Percentiles rank a stretch among this genome's conserved stretches.
phyloP scores from a whole-genome alignment of 2,888 invertebrate species.

The Neocrepidodera transversa region DNA sequence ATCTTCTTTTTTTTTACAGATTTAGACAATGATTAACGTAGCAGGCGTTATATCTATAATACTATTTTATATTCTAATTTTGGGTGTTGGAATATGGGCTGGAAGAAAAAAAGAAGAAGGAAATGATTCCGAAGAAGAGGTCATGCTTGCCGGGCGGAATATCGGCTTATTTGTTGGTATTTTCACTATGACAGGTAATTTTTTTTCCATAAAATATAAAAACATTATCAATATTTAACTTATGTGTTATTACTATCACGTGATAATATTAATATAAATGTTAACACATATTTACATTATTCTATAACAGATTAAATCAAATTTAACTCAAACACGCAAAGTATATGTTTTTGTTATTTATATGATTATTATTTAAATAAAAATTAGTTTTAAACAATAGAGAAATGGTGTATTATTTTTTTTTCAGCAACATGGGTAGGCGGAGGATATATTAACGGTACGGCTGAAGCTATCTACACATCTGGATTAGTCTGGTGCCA shows the following conservation, averaged over 20 bases:
- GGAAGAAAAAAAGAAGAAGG: constrained; percentile 89
- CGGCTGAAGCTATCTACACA: constrained; percentile 95
- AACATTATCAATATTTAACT: background rate
- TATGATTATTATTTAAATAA: no score
- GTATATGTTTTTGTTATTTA: no score
- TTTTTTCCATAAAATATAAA: no score
- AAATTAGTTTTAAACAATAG: no score
- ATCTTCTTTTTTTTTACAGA: constrained; percentile 37
- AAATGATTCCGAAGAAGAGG: constrained; percentile 94
- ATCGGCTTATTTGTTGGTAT: constrained; percentile 97
- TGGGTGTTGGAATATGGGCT: constrained; percentile 97
- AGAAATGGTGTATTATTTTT: no score
- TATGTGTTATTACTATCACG: no score
- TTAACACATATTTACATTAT: no score
- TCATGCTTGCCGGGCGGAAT: constrained; percentile 97
- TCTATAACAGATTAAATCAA: no score
- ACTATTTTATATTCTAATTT: constrained; percentile 94
- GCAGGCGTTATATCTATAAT: constrained; percentile 93
- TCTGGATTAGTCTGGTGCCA: constrained; percentile 96
- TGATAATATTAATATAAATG: no score
- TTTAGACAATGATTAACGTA: constrained; percentile 80
- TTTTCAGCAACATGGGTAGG: constrained; percentile 99
- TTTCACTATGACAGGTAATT: constrained; percentile 96
- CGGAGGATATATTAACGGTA: constrained; percentile 99
- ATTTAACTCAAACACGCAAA: no score